phyloP scores from a whole-genome alignment of 2,113 vertebrate genomes.

The Xyrauchen texanus region DNA sequence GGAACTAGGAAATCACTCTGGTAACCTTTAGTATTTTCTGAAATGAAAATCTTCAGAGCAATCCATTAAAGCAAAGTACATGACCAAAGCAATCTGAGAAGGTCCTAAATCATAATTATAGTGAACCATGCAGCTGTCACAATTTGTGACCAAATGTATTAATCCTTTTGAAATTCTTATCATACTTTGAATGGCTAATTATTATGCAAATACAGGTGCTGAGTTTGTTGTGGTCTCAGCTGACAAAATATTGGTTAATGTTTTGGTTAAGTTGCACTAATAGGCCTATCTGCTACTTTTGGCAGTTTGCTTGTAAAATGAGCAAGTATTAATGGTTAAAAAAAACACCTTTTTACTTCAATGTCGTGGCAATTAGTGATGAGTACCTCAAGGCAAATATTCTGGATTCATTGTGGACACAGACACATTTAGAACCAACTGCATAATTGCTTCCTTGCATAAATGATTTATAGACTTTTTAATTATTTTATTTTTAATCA shows the following conservation, averaged over 20 bases:
- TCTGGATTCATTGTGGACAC: not conserved
- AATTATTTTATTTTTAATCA: conserved; percentile 5
- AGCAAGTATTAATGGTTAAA: not conserved
- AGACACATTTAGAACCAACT: conserved; percentile 1
- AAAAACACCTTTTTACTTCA: not conserved
- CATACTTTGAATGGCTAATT: conserved; percentile 22
- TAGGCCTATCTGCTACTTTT: not conserved
- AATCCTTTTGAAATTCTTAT: conserved; percentile 22
- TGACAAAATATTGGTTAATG: too few species aligned
- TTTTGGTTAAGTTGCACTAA: not conserved
- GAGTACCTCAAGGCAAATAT: not conserved
- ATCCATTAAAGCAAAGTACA: conserved; percentile 25
- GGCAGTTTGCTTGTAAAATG: not conserved
- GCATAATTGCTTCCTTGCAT: conserved; percentile 19
- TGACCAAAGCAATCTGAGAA: conserved; percentile 20
- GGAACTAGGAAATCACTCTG: not conserved
- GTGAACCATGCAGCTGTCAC: conserved; percentile 36
- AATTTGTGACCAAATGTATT: conserved; percentile 29
- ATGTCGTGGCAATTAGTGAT: not conserved
- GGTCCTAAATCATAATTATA: conserved; percentile 36
- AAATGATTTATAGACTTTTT: conserved; percentile 8
- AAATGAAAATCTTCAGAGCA: conserved; percentile 2
- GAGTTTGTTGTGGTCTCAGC: not conserved
- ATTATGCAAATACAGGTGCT: conserved; percentile 15
- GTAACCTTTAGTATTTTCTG: not conserved